Conservation (phyloP, 1,140 invertebrate genomes). For the Brachionus calyciflorus region DNA sequence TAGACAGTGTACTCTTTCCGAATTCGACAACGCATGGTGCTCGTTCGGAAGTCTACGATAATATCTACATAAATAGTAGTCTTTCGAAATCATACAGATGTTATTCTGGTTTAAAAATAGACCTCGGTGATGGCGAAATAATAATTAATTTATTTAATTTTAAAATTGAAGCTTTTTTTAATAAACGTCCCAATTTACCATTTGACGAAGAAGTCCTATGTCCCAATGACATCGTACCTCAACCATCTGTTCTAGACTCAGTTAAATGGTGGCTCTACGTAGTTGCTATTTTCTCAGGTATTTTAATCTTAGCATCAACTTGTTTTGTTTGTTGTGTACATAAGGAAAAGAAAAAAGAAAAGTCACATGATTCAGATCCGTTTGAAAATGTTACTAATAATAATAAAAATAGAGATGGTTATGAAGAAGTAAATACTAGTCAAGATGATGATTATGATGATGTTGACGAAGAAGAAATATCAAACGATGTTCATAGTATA, state of each 20-base stretch:
- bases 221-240: background rate
- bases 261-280: background rate
- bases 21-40: constrained; percentile 16
- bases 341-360: background rate
- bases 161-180: constrained; percentile 28
- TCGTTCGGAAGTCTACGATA: constrained; percentile 34
- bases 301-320: background rate
- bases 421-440: no score
- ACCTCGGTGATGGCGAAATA: constrained; percentile 10
- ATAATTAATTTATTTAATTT: constrained; percentile 1
- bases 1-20: background rate
- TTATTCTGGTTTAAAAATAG: background rate
- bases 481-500: no score
- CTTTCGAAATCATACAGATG: constrained; percentile 11
- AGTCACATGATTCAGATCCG: no score
- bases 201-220: constrained; percentile 35
- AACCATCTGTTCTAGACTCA: background rate
- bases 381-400: no score
- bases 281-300: background rate
- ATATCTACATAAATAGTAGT: background rate
- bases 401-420: no score
- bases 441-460: no score
- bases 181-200: constrained; percentile 38
- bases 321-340: background rate
- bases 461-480: no score